Evolutionary conservation across 2,113 vertebrate species (phyloP).

Genomic region (Pelvicachromis taeniatus): DNA sequence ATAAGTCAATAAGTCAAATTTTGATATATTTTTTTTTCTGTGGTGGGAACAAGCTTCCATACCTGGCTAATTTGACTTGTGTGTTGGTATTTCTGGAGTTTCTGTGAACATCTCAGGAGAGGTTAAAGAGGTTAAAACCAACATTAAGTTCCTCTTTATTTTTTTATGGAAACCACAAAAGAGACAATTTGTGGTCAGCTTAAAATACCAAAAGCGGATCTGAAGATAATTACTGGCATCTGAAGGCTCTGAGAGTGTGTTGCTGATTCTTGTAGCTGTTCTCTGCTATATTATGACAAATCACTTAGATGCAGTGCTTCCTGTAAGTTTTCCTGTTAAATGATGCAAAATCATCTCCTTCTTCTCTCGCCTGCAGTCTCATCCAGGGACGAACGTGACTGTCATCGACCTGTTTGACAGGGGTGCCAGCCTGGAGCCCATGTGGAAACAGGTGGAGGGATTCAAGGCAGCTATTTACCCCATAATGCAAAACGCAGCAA

Average conservation of each 20-base stretch:
- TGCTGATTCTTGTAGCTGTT: background rate
- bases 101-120: background rate
- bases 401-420: constrained; percentile 86
- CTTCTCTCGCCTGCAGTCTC: constrained; percentile 69
- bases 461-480: constrained; percentile 83
- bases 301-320: background rate
- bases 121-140: background rate
- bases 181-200: background rate
- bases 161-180: background rate
- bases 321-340: background rate
- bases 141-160: constrained; percentile 6
- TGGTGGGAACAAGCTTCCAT: background rate
- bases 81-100: background rate
- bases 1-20: background rate
- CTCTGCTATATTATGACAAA: background rate
- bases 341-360: background rate
- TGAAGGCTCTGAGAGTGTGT: background rate
- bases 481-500: constrained; percentile 82
- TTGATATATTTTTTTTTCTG: background rate
- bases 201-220: background rate
- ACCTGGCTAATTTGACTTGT: background rate
- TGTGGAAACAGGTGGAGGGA: constrained; percentile 89
- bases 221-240: background rate
- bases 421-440: constrained; percentile 79
- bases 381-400: constrained; percentile 84